Evolutionary conservation across 2,797 vertebrate species (phyloP), one percentile per base, ranked within the genome.

Genomic region (Vipera latastei): DNA sequence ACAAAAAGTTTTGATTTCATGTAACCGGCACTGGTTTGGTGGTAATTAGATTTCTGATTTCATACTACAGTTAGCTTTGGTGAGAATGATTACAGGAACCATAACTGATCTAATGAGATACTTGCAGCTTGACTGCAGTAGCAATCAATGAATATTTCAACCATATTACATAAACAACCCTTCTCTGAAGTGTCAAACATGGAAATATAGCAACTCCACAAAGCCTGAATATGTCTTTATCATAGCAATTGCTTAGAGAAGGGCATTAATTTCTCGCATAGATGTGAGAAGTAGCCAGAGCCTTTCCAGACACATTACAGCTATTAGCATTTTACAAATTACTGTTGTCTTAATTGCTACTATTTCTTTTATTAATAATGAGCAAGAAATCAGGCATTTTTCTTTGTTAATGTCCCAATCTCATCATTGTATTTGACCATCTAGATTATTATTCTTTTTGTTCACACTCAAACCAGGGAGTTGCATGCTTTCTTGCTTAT

Each of bases 381-480:
- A 63, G 53, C 73, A 92, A 91, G 56, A 95, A 97, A 96, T 93
- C 89, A 96, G 94, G 95, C 85, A 95, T 97, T 96, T 96, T 96
- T 96, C 95, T 96, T 97, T 16, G 14, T 92, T 96, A 97, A 95
- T 96, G 93, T 94, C 92, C 97, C 95, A 95, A 94, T 96, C 90
- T 95, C 85, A 96, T 95, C 93, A 86, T 96, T 69, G 92, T 86
- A 88, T 93, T 95, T 94, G 57, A 38, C 87, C 93, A 95, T 95
- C 92, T n/a, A 95, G 97, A 97, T 97, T 94, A 97, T 97, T 94
- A 93, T 92, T 94, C 28, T 95, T 96, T 93, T 94, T 94, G 93
- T 94, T 93, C 83, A 93, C 85, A n/a, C 89, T 97, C 91, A 90
- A 92, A 93, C 92, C 25, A 25, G 32, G n/a, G 11, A 69, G 89